Evolutionary conservation across 2,888 invertebrate genomes (phyloP).

Genomic region (Hoplodrina blanda): DNA sequence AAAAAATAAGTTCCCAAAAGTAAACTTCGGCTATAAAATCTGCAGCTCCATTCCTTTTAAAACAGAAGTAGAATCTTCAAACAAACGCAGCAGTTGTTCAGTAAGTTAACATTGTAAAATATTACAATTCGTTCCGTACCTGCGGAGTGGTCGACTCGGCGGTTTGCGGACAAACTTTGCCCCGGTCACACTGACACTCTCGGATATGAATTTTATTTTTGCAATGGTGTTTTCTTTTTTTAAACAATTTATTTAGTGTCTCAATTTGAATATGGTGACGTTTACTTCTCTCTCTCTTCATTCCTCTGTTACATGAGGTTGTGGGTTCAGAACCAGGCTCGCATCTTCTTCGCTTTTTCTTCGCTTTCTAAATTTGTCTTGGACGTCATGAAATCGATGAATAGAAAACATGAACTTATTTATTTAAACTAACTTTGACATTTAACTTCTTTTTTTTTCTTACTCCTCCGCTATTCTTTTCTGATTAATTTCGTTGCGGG

Average conservation of each 20-base stretch:
- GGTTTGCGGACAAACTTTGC: constrained; percentile 23
- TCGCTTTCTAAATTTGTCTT: too few relatives aligned
- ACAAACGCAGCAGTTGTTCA: constrained; percentile 6
- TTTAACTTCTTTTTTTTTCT: too few relatives aligned
- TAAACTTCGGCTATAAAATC: background rate
- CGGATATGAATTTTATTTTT: constrained; percentile 27
- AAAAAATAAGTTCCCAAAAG: too few relatives aligned
- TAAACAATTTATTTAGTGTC: constrained; percentile 5
- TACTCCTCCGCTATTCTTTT: too few relatives aligned
- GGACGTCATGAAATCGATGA: too few relatives aligned
- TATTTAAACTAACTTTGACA: too few relatives aligned
- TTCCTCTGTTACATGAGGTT: too few relatives aligned
- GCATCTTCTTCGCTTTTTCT: too few relatives aligned
- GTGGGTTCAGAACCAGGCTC: too few relatives aligned
- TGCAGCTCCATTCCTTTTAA: constrained; percentile 15
- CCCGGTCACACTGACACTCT: constrained; percentile 9
- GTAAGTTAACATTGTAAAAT: constrained; percentile 33
- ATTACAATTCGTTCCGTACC: constrained; percentile 14
- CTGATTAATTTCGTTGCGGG: too few relatives aligned
- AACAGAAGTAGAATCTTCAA: constrained; percentile 18
- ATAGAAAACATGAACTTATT: background rate
- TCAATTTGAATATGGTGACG: background rate
- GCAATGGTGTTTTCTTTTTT: background rate
- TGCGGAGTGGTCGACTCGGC: constrained; percentile 17
- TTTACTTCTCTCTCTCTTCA: background rate